phyloP scores from a whole-genome alignment of 2,113 vertebrate genomes.

The Myotis yumanensis region DNA sequence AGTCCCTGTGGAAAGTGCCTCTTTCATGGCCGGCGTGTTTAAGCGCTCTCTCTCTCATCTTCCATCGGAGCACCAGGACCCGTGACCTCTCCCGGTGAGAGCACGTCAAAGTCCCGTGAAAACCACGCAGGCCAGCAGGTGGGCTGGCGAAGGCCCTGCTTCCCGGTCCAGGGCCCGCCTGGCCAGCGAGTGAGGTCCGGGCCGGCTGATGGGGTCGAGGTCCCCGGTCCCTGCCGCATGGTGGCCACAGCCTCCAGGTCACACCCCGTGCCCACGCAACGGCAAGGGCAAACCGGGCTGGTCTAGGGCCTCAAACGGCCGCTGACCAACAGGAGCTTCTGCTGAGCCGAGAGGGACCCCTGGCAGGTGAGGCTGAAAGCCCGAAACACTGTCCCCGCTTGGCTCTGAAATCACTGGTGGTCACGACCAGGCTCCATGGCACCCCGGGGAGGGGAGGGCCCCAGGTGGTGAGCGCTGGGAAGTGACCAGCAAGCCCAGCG shows the following conservation, averaged over 20 bases:
- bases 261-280: fast-evolving
- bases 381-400: not conserved
- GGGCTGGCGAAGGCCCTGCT: not conserved
- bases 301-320: not conserved
- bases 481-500: no score
- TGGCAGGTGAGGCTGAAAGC: not conserved
- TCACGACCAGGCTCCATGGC: no score
- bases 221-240: not conserved
- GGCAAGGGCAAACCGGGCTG: not conserved
- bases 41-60: no score
- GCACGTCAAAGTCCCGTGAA: not conserved
- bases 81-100: not conserved
- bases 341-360: not conserved
- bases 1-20: not conserved
- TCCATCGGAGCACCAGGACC: not conserved
- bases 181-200: fast-evolving
- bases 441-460: no score
- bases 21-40: not conserved
- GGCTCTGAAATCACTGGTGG: not conserved
- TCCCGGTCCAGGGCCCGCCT: not conserved
- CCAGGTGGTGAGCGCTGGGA: no score
- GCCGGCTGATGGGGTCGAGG: fast-evolving
- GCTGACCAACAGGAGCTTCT: not conserved
- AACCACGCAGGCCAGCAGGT: not conserved
- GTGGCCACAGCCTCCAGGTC: not conserved